Conservation (phyloP, 2,113 vertebrate species). For the Ctenomys sociabilis region DNA sequence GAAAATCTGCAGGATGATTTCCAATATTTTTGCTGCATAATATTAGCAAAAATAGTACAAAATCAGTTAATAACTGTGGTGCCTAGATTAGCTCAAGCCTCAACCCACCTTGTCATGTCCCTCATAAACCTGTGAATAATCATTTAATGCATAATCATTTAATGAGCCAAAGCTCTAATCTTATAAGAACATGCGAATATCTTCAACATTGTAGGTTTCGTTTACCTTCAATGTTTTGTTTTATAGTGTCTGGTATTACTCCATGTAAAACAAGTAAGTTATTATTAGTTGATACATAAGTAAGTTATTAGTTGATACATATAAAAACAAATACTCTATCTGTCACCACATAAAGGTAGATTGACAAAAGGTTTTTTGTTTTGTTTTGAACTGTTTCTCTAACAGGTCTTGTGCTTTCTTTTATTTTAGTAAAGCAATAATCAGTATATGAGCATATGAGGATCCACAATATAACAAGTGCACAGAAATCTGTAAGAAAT, state of each 20-base stretch:
- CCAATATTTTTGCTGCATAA: background rate
- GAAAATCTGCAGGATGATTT: background rate
- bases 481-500: background rate
- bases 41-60: background rate
- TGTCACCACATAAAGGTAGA: constrained; percentile 29
- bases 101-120: background rate
- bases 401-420: background rate
- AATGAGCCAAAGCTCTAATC: background rate
- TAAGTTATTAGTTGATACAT: constrained; percentile 7
- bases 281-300: background rate
- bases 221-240: background rate
- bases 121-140: background rate
- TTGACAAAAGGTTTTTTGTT: constrained; percentile 13
- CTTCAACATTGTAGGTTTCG: background rate
- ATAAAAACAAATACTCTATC: constrained; percentile 62
- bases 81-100: background rate
- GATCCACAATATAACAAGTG: background rate
- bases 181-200: background rate
- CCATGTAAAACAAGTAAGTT: constrained; percentile 33
- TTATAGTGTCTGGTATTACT: constrained; percentile 10
- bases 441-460: background rate
- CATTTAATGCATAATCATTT: constrained; percentile 33
- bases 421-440: background rate
- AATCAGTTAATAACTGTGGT: background rate
- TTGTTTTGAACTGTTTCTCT: background rate